Percentiles rank a stretch among this genome's conserved stretches.
phyloP scores from a whole-genome alignment of 2,113 vertebrate species.

The Odontesthes bonariensis region DNA sequence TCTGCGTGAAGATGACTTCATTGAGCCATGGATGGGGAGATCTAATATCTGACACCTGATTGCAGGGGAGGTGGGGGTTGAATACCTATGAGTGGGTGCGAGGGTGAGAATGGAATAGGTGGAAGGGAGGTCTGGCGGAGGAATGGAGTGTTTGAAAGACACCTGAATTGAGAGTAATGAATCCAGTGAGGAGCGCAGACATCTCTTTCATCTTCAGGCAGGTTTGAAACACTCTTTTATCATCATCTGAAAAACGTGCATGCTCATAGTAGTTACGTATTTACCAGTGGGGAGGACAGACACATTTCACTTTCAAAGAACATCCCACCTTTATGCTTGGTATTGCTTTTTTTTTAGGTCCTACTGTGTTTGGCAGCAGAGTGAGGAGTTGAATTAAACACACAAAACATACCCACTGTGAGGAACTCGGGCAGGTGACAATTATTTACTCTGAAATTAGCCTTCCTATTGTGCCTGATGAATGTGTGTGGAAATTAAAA shows the following conservation, averaged over 20 bases:
- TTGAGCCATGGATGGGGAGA: conserved; percentile 49
- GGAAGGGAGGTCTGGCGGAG: conserved; percentile 27
- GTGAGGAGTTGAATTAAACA: conserved; percentile 51
- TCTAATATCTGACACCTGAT: conserved; percentile 65
- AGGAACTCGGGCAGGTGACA: conserved; percentile 61
- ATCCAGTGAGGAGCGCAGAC: conserved; percentile 67
- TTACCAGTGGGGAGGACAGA: conserved; percentile 61
- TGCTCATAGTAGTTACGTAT: conserved; percentile 45
- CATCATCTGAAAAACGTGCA: conserved; percentile 65
- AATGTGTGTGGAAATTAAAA: conserved; percentile 62
- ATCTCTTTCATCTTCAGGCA: conserved; percentile 79
- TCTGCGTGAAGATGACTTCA: conserved; percentile 67
- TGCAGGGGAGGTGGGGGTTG: neutral
- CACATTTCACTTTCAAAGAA: conserved; percentile 71
- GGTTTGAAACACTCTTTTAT: conserved; percentile 73
- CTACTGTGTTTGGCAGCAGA: conserved; percentile 48
- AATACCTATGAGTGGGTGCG: neutral
- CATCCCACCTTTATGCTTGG: conserved; percentile 34
- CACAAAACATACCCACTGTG: conserved; percentile 15
- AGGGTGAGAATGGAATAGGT: conserved; percentile 23
- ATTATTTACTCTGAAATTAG: conserved; percentile 68
- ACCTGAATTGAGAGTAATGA: conserved; percentile 83
- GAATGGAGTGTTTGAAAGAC: conserved; percentile 61
- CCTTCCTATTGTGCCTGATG: conserved; percentile 57
- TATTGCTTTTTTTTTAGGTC: conserved; percentile 44